Evolutionary conservation across 2,113 vertebrate species (phyloP).

Genomic region (Opisthocomus hoazin): DNA sequence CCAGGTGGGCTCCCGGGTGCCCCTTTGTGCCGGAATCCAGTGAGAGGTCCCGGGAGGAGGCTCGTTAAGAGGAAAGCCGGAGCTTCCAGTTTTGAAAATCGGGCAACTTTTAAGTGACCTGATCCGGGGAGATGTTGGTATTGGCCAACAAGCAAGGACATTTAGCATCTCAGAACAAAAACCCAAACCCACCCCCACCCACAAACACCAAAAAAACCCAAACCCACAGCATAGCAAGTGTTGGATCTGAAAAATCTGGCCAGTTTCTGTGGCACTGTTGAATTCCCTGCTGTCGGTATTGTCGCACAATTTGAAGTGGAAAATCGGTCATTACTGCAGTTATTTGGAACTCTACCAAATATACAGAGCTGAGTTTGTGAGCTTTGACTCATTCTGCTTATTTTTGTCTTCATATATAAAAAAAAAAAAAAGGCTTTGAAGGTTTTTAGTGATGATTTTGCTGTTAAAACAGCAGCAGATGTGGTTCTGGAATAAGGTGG

Average conservation of each 20-base stretch:
- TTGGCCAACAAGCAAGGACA: background rate
- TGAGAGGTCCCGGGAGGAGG: background rate
- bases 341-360: background rate
- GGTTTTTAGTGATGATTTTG: background rate
- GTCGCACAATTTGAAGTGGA: background rate
- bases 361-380: rapidly evolving
- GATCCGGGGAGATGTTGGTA: background rate
- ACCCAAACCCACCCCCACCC: too few species aligned
- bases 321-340: background rate
- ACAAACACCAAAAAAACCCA: background rate
- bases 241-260: rapidly evolving
- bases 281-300: background rate
- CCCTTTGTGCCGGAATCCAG: background rate
- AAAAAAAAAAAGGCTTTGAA: background rate
- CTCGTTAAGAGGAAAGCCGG: background rate
- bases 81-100: background rate
- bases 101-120: background rate
- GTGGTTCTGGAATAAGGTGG: background rate
- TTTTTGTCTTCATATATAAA: background rate
- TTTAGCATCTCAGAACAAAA: background rate
- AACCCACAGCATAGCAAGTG: rapidly evolving
- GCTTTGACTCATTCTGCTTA: background rate
- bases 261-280: background rate
- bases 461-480: background rate
- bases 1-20: background rate